Evolutionary conservation across 2,113 vertebrate genomes (phyloP).

Genomic region (Girardinichthys multiradiatus): DNA sequence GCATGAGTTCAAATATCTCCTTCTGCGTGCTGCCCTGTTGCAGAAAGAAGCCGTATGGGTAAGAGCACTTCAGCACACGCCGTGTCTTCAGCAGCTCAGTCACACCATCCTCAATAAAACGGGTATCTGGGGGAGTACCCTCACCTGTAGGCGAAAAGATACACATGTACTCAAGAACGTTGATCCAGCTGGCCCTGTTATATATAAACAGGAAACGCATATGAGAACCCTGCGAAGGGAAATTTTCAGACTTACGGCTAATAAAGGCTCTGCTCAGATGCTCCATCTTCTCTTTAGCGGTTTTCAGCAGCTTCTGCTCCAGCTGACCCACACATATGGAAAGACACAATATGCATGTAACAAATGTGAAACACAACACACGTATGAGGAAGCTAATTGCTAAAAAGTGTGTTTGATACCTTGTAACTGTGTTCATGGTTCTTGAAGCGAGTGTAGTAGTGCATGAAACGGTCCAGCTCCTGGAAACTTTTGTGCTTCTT

Average conservation of each 20-base stretch:
- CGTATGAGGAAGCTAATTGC: not conserved
- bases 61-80: constrained; percentile 99
- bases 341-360: not conserved
- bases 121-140: constrained; percentile 93
- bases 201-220: not conserved
- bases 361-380: not conserved
- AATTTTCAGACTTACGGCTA: constrained; percentile 84
- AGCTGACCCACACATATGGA: constrained; percentile 78
- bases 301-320: constrained; percentile 97
- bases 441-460: constrained; percentile 98
- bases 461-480: constrained; percentile 99
- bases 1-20: constrained; percentile 99
- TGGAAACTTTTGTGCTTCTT: constrained; percentile 99
- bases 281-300: constrained; percentile 99
- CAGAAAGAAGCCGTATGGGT: constrained; percentile 98
- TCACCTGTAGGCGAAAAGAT: constrained; percentile 80
- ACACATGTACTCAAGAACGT: not conserved
- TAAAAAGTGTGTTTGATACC: constrained; percentile 70
- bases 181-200: not conserved
- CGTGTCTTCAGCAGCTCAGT: constrained; percentile 96
- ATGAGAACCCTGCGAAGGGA: not conserved
- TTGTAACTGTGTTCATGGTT: constrained; percentile 99
- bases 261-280: constrained; percentile 96
- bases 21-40: constrained; percentile 99
- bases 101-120: constrained; percentile 98